Evolutionary conservation across 2,797 vertebrate genomes (phyloP), one percentile per base, ranked within the genome.

Genomic region (Echiichthys vipera): DNA sequence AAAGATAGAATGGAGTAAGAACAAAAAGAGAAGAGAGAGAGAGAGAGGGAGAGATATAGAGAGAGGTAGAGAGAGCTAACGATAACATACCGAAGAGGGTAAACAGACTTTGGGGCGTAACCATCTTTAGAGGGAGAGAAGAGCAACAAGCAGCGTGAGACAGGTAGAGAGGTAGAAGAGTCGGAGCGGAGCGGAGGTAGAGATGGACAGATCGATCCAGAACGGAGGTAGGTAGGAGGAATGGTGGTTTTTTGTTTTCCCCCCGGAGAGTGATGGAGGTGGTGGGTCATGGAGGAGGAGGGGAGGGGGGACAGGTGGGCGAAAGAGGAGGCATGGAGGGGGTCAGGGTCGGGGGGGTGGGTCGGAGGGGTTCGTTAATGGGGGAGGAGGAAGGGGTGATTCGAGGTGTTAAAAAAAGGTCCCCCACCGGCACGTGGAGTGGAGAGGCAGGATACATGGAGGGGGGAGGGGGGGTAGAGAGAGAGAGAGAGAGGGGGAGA

Each of bases 71-170:
- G 78, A 65, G 65, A 87, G 72, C 34, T 36, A 36, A 36, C 34
- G 96, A 98, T 36, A 97, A 98, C 97, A 99, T 98, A 99, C 97
- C 97, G 97, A 99, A 99, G 96, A 99, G 97, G 96, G 97, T 98
- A 99, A 99, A 98, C 95, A 99, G 97, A 98, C 97, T 99, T 97
- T 98, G 98, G 96, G 98, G 98, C 97, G 97, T 98, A 96, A 99
- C 97, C 97, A 97, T 98, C 97, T 99, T 98, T 98, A 99, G 96
- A 97, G 96, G 96, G 96, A 97, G 96, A 98, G 96, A 97, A 97
- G 96, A 96, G 96, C 96, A 92, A 91, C 96, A 99, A 98, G 98
- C 97, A 98, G 97, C 97, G 95, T 97, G 96, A 98, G 97, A 99
- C 97, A 99, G 97, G 97, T 96, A 98, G 97, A 98, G 97, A 98